phyloP scores from a whole-genome alignment of 1,140 invertebrate species.

The Thrips palmi region DNA sequence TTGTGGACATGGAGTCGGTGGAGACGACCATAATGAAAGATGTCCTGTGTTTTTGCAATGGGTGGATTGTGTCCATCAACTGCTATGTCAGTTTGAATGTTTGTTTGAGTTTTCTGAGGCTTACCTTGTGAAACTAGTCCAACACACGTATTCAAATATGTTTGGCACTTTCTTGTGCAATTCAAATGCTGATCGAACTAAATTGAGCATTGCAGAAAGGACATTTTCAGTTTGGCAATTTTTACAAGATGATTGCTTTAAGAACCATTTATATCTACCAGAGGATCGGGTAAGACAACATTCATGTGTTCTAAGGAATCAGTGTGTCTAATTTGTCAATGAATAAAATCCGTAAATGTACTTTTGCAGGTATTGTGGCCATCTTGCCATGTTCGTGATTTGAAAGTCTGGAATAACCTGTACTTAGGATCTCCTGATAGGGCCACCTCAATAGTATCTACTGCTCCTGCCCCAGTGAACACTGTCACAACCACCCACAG shows the following conservation, averaged over 20 bases:
- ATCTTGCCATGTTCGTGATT: constrained; percentile 59
- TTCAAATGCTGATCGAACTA: constrained; percentile 52
- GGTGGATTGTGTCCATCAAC: constrained; percentile 91
- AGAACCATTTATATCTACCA: constrained; percentile 67
- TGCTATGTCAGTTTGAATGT: constrained; percentile 74
- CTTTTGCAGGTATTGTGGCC: constrained; percentile 61
- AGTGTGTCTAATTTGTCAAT: too few species aligned
- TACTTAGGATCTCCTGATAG: constrained; percentile 41
- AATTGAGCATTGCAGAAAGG: constrained; percentile 41
- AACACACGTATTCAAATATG: constrained; percentile 88
- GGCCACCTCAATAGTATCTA: background rate
- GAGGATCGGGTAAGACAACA: constrained; percentile 24
- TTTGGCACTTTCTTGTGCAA: constrained; percentile 97
- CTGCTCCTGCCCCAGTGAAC: too few species aligned
- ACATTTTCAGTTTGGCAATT: constrained; percentile 81
- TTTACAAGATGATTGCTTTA: constrained; percentile 54
- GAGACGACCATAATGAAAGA: constrained; percentile 74
- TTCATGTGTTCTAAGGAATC: constrained; percentile 1
- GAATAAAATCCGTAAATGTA: constrained; percentile 4
- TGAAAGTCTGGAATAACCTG: constrained; percentile 68
- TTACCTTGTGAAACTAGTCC: constrained; percentile 86
- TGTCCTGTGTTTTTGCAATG: constrained; percentile 96
- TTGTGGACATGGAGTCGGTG: constrained; percentile 66
- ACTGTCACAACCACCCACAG: too few species aligned
- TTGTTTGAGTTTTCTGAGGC: constrained; percentile 88